Evolutionary conservation across 2,113 vertebrate genomes (phyloP).

Genomic region (Malurus cyaneus): DNA sequence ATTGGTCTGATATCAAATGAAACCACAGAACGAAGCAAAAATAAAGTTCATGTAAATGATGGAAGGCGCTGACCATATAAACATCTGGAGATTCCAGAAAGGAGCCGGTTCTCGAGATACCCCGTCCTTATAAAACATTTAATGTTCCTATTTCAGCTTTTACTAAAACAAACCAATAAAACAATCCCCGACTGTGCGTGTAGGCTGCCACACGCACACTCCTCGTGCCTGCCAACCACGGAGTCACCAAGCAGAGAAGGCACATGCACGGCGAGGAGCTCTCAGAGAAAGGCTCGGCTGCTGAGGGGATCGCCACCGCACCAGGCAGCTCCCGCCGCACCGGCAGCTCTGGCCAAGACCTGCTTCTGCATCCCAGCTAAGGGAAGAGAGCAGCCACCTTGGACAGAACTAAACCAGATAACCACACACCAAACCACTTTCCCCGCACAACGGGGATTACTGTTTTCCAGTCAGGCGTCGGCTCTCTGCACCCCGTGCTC

Average conservation of each 20-base stretch:
- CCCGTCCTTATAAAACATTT: not conserved
- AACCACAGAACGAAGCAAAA: constrained; percentile 35
- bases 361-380: not conserved
- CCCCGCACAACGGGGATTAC: not conserved
- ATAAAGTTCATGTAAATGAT: not conserved
- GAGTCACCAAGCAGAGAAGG: not conserved
- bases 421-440: not conserved
- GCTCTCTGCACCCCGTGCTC: not conserved
- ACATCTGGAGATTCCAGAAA: not conserved
- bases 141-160: constrained; percentile 1
- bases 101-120: not conserved
- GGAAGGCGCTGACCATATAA: not conserved
- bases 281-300: not conserved
- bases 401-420: not conserved
- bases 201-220: not conserved
- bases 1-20: constrained; percentile 33
- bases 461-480: rapidly evolving
- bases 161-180: constrained; percentile 28
- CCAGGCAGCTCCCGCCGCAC: not conserved
- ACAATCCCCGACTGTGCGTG: not conserved
- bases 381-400: not conserved
- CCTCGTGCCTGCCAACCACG: not conserved
- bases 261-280: not conserved
- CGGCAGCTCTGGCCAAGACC: not conserved
- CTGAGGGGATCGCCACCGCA: not conserved